Evolutionary conservation across 1,140 invertebrate species (phyloP).

Genomic region (Penaeus chinensis): DNA sequence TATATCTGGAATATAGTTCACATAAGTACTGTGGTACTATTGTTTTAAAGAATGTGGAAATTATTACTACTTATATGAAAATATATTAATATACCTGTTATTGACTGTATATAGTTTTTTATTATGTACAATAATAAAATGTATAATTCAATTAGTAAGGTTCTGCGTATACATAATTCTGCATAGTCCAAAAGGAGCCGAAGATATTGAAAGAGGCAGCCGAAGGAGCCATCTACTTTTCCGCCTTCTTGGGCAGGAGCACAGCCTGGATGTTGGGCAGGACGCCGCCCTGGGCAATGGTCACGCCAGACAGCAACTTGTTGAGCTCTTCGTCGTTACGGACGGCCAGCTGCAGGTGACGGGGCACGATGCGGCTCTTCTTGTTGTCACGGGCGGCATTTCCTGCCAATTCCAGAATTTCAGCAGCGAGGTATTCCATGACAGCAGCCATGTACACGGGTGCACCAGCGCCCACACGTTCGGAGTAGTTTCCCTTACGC

Average conservation of each 20-base stretch:
- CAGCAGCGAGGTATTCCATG: slow-evolving; percentile 75
- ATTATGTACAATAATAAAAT: too few species aligned
- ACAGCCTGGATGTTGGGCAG: slow-evolving; percentile 82
- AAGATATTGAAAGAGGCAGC: too few species aligned
- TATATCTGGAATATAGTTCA: too few species aligned
- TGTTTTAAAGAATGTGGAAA: too few species aligned
- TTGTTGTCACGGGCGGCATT: slow-evolving; percentile 53
- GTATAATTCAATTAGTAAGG: too few species aligned
- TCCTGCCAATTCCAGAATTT: slow-evolving; percentile 73
- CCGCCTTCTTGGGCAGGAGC: slow-evolving; percentile 76
- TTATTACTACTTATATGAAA: too few species aligned
- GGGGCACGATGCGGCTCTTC: slow-evolving; percentile 76
- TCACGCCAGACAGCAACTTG: slow-evolving; percentile 80
- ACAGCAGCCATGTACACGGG: slow-evolving; percentile 79
- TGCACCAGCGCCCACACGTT: slow-evolving; percentile 78
- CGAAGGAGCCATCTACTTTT: not conserved
- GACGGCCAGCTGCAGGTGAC: slow-evolving; percentile 85
- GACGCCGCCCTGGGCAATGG: slow-evolving; percentile 86
- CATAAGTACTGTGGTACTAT: too few species aligned
- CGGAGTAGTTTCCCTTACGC: slow-evolving; percentile 79
- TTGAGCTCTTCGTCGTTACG: slow-evolving; percentile 88
- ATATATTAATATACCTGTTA: too few species aligned
- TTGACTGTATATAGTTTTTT: too few species aligned
- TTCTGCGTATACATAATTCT: too few species aligned
- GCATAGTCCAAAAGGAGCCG: too few species aligned